phyloP scores from a whole-genome alignment of 2,888 invertebrate genomes.

The Tryphoninae sp. region DNA sequence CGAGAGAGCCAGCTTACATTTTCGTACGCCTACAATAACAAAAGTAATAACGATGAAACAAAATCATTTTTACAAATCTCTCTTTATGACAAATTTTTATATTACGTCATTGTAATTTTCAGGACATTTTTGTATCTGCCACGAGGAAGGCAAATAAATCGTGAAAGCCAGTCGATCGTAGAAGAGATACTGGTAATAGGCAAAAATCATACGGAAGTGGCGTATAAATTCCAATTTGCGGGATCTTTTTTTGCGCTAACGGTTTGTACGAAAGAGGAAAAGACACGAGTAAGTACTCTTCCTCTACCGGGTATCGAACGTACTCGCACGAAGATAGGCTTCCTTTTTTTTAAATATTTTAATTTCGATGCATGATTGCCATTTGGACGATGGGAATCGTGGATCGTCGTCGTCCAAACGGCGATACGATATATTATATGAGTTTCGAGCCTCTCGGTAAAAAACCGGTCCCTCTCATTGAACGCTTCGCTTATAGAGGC shows the following conservation, averaged over 20 bases:
- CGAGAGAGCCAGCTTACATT: background rate
- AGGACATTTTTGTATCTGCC: too few relatives aligned
- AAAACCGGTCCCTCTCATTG: slow-evolving; percentile 52
- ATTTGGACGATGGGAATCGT: background rate
- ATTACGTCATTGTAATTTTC: too few relatives aligned
- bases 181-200: background rate
- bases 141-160: too few relatives aligned
- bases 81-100: too few relatives aligned
- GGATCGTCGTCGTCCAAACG: too few relatives aligned
- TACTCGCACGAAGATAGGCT: background rate
- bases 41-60: background rate
- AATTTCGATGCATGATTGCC: background rate
- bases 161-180: background rate
- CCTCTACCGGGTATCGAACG: slow-evolving; percentile 15
- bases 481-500: background rate
- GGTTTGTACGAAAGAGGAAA: slow-evolving; percentile 27
- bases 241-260: slow-evolving; percentile 24
- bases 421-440: background rate
- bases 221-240: background rate
- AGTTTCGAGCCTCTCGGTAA: background rate
- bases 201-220: background rate
- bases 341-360: background rate
- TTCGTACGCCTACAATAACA: background rate
- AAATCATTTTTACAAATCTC: background rate
- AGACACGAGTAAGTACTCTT: slow-evolving; percentile 16